Evolutionary conservation across 2,113 vertebrate species (phyloP), one percentile per base, ranked within the genome.

Genomic region (Erpornis zantholeuca): DNA sequence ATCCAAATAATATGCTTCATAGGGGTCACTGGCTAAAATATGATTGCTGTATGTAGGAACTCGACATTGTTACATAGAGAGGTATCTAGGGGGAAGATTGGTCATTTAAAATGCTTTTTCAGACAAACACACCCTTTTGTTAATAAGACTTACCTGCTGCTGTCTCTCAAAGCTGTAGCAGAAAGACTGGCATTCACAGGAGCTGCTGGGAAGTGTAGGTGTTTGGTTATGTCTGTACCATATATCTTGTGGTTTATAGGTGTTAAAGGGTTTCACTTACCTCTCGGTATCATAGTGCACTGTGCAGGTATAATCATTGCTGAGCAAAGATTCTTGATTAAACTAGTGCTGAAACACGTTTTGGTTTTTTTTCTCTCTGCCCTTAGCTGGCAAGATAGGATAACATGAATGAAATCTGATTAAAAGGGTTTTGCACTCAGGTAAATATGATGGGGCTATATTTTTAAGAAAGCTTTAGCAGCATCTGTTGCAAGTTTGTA

Each of bases 31-130:
- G 8, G 35, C 15, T 54, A 36, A 64, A 83, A 24, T 31, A 22
- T 0, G 1, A 9, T 53, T 11, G 3, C 11, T 27, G 4, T 9
- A 1, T 66, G 16, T 72, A 38, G 38, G n/a, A 61, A 10, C 23
- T 69, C 10, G 4, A 1, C 7, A 1, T 18, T 28, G 14, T 59
- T 75, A 47, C 25, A 40, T 19, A 57, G 53, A 40, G 21, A 40
- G 7, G 9, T 42, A 19, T 22, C 4, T 7, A 2, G 1, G 14
- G 31, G 7, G 10, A 7, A 16, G 4, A 28, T 5, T 3, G 16
- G n/a, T 11, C 12, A 8, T 56, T 79, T 86, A 2, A 47, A 59
- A 13, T 29, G 22, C 5, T 35, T 54, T 76, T 90, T 57, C 22
- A 73, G 63, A 25, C 10, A 57, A 17, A 18, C 8, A 4, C 4